Evolutionary conservation across 2,888 invertebrate genomes (phyloP).

Genomic region (Acheta domesticus): DNA sequence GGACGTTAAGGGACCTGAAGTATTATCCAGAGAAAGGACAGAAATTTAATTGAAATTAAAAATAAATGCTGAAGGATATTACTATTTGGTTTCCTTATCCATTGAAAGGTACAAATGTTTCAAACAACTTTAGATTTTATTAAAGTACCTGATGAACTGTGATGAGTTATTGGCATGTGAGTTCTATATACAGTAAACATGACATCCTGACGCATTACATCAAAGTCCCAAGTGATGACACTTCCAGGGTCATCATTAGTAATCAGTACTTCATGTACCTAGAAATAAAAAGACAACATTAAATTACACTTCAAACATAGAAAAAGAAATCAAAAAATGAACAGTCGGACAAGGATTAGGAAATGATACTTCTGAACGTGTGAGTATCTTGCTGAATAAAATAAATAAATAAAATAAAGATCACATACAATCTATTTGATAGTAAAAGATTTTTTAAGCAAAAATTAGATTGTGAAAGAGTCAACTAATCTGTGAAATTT

Average conservation of each 20-base stretch:
- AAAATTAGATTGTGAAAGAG: no score
- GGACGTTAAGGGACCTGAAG: no score
- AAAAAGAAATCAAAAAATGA: slow-evolving; percentile 18
- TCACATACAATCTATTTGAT: background rate
- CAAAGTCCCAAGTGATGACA: slow-evolving; percentile 95
- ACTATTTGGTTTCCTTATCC: no score
- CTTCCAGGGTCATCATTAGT: slow-evolving; percentile 78
- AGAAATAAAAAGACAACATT: slow-evolving; percentile 38
- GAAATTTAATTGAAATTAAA: no score
- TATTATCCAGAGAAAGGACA: no score
- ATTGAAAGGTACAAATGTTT: no score
- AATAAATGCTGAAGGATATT: no score
- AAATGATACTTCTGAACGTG: slow-evolving; percentile 10
- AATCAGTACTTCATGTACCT: slow-evolving; percentile 75
- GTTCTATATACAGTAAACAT: slow-evolving; percentile 71
- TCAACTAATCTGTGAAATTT: no score
- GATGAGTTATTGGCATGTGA: slow-evolving; percentile 39
- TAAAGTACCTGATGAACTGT: slow-evolving; percentile 30
- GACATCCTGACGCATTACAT: slow-evolving; percentile 85
- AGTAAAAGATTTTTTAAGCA: no score
- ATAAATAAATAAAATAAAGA: slow-evolving; percentile 25
- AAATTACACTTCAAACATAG: slow-evolving; percentile 20
- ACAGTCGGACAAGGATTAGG: background rate
- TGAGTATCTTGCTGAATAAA: background rate
- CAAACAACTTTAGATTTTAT: background rate